Evolutionary conservation across 2,113 vertebrate species (phyloP), one percentile per base, ranked within the genome.

Genomic region (Benitochromis conjunctus): DNA sequence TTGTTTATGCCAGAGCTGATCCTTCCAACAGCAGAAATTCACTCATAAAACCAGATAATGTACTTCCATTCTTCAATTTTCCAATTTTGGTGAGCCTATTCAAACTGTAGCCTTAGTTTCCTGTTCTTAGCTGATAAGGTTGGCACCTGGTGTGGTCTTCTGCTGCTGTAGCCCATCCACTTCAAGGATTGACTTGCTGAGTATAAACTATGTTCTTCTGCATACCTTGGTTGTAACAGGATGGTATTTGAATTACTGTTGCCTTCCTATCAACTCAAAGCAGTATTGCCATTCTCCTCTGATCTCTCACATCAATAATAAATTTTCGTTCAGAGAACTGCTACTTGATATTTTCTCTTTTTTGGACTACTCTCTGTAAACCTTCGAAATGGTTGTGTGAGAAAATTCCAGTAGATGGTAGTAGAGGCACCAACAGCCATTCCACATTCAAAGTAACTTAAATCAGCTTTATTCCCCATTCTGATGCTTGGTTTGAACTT

Each of bases 221-320:
- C 62, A 3, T 0, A 41, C 36, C 36, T 69, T 14, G 0, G 64
- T 43, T 41, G 38, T 4, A 69, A 0, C 36, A 46, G 16, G 66
- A 26, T 46, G 21, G 13, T 71, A 43, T 71, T 26, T 71, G 64
- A 46, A 24, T 43, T 71, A 26, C 64, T 5, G 5, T 46, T 46
- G 43, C 13, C 43, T 14, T 46, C 12, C 5, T 14, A 43, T 71
- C 13, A 71, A 16, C 0, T 71, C 64, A 16, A 0, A 71, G 24
- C 38, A 71, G 64, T 46, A 7, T 69, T 43, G 38, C 38, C 9
- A 26, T 46, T 71, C 38, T 46, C 21, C n/a, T 0, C 38, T 46
- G 38, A 46, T 26, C 21, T 46, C 5, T 66, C n/a, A 41, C 62
- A 41, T 41, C 36, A 66, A 41, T 41, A 0, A 41, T 21, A 9